Base-by-base conservation (phyloP, 2,888 invertebrate genomes). In the Hetaerina titia region DNA sequence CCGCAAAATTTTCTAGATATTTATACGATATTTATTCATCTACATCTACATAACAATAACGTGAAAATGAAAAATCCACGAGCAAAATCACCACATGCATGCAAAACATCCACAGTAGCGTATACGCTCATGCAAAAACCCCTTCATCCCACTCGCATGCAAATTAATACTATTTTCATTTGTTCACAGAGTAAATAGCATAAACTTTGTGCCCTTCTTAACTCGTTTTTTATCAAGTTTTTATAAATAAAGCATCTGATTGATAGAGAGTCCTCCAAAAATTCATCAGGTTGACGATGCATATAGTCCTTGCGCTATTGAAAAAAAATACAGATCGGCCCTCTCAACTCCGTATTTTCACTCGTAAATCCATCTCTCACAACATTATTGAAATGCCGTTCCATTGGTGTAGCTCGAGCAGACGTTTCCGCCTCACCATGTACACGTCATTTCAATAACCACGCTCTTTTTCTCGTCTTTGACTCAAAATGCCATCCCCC, bases 371-470 rank as follows among this genome's bases (percentile, higher is more conserved):
- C 63, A 90, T 64, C 64, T 90, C 19, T 31, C 25, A 11, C 11
- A n/a, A 64, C 64, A 63, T 90, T 90, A 90, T 90, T 90, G 25
- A 45, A 90, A 64, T 64, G 8, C 60, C 63, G 0, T 31, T 31
- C 8, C 63, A 25, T 31, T 64, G 63, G 22, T 19, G 22, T 25
- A 13, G 31, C 81, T 81, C 81, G 31, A 31, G n/a, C 81, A 31
- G 81, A 81, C 45, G 60, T 17, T 64, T 64, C 90, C 31, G 25
- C 90, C 17, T 2, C 17, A 19, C 60, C 25, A 63, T 31, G 63
- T 13, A 31, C 90, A 60, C 60, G 90, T 90, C 90, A 90, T 25
- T 60, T 90, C 90, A 90, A 60, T 60, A 58, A 81, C 25, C 81
- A 31, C 81, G 31, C 81, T 6, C 81, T n/a, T 4, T 45, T 45